phyloP scores from a whole-genome alignment of 2,888 invertebrate genomes.

The Kryphioiulus occultus region DNA sequence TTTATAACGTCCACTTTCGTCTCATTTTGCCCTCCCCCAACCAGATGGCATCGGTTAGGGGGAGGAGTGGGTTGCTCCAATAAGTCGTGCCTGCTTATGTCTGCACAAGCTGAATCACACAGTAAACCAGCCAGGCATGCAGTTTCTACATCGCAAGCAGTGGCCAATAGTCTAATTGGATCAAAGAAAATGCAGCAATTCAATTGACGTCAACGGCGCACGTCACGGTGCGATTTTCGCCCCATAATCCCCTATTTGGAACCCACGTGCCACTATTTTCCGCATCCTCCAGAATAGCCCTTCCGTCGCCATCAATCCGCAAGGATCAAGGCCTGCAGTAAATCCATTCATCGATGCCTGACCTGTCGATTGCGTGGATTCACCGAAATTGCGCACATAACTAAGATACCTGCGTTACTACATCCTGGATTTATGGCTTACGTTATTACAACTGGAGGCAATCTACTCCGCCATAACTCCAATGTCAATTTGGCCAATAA shows the following conservation, averaged over 20 bases:
- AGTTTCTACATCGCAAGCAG: background rate
- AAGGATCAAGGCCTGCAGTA: background rate
- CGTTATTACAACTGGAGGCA: background rate
- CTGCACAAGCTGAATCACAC: background rate
- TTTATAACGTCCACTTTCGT: too few relatives aligned
- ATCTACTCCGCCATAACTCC: background rate
- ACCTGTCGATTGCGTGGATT: background rate
- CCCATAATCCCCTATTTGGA: background rate
- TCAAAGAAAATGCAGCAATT: background rate
- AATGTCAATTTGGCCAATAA: background rate
- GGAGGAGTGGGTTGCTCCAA: too few relatives aligned
- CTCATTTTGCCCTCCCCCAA: too few relatives aligned
- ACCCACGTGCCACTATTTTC: background rate
- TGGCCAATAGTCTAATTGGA: background rate
- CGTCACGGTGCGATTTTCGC: too few relatives aligned
- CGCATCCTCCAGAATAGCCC: background rate
- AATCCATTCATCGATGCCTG: background rate
- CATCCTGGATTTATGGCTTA: background rate
- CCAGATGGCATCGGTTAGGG: too few relatives aligned
- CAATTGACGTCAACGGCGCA: background rate
- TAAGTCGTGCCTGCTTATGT: too few relatives aligned
- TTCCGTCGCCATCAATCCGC: background rate
- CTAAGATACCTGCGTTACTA: conserved; percentile 5
- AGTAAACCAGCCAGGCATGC: background rate
- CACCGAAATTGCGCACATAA: background rate